Conservation (phyloP, 35 echinoderm and acorn worm genomes). For the Amphiura filiformis region DNA sequence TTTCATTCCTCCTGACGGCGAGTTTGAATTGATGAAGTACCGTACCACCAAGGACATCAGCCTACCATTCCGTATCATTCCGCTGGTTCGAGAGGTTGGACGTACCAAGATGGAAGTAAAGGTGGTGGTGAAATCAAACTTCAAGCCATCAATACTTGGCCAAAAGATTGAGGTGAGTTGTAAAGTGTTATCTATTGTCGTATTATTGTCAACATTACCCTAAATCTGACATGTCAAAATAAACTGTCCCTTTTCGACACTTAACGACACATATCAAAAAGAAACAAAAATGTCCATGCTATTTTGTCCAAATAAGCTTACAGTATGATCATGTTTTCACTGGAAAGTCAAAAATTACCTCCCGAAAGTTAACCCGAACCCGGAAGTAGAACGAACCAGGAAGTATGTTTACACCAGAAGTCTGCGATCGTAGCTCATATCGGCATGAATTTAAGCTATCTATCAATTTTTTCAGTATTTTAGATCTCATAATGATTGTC, state of each 20-base stretch:
- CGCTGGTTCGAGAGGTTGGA: constrained; percentile 77
- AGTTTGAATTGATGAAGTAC: constrained; percentile 99
- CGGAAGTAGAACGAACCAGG: too few relatives aligned
- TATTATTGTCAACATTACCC: not conserved
- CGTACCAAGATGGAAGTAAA: constrained; percentile 98
- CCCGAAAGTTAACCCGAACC: too few relatives aligned
- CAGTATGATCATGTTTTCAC: too few relatives aligned
- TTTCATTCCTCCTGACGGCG: constrained; percentile 98
- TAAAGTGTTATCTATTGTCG: not conserved
- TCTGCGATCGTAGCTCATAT: not conserved
- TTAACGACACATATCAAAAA: too few relatives aligned
- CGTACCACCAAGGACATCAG: constrained; percentile 93
- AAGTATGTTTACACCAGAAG: too few relatives aligned
- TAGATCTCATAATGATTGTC: too few relatives aligned
- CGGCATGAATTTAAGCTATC: too few relatives aligned
- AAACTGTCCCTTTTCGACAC: too few relatives aligned
- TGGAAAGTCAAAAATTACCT: too few relatives aligned
- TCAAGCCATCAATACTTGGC: constrained; percentile 91
- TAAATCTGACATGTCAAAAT: too few relatives aligned
- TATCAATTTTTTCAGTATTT: not conserved
- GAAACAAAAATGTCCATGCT: too few relatives aligned
- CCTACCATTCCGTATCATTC: constrained; percentile 92
- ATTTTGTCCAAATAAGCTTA: too few relatives aligned
- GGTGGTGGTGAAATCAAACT: constrained; percentile 96
- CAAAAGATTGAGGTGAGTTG: constrained; percentile 93